Percentiles rank a stretch among this genome's conserved stretches.
Evolutionary conservation across 2,888 invertebrate species (phyloP).

Genomic region (Microdon myrmicae): DNA sequence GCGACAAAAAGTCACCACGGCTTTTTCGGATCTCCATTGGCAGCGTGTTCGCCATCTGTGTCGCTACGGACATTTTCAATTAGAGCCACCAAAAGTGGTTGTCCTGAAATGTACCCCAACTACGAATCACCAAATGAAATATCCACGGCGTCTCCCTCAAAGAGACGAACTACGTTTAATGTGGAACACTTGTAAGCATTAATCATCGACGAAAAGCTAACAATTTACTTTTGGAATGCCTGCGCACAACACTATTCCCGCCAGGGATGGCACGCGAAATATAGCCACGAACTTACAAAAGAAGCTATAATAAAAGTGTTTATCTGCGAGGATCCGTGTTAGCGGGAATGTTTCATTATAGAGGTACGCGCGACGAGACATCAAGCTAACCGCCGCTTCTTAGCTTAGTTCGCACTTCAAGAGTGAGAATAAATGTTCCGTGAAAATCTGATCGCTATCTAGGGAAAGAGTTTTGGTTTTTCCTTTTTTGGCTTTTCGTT

Average conservation of each 20-base stretch:
- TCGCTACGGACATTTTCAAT: conserved; percentile 44
- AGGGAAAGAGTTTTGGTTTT: conserved; percentile 30
- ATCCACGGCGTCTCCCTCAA: conserved; percentile 1
- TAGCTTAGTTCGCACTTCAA: conserved; percentile 27
- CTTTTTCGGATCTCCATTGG: conserved; percentile 26
- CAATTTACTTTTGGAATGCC: conserved; percentile 27
- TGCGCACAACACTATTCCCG: too few species aligned
- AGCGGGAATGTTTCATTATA: conserved; percentile 38
- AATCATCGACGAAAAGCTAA: conserved; percentile 41
- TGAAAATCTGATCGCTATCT: conserved; percentile 44
- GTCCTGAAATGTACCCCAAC: conserved; percentile 8
- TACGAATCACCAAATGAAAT: background rate
- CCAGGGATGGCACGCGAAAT: conserved; percentile 18
- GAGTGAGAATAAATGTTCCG: conserved; percentile 40
- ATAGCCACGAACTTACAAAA: conserved; percentile 38
- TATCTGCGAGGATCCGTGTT: conserved; percentile 44
- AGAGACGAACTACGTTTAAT: conserved; percentile 27
- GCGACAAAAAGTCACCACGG: conserved; percentile 40
- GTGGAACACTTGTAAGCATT: conserved; percentile 46
- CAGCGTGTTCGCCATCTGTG: conserved; percentile 22
- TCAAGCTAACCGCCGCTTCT: conserved; percentile 33
- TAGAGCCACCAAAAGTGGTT: conserved; percentile 36
- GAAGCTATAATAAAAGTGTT: conserved; percentile 47
- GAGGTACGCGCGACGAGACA: too few species aligned
- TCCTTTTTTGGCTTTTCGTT: conserved; percentile 10